phyloP scores from a whole-genome alignment of 1,140 invertebrate genomes.

The Magallana ariakensis region DNA sequence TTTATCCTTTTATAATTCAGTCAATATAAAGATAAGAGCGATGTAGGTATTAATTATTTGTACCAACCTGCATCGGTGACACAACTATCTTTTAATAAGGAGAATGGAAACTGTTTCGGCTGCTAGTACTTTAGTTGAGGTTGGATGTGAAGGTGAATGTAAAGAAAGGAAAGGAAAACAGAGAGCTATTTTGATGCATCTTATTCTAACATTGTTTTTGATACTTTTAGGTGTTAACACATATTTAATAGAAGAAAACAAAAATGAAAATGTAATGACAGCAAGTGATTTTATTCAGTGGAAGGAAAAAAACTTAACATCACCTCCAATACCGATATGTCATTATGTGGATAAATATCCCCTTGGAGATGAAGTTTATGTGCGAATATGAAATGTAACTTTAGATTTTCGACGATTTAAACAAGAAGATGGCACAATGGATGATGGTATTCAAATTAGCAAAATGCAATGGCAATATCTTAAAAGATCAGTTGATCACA shows the following conservation, averaged over 20 bases:
- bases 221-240: background rate
- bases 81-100: no score
- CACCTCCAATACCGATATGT: no score
- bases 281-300: no score
- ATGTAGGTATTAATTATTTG: no score
- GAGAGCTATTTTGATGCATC: background rate
- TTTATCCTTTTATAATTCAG: background rate
- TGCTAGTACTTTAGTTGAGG: constrained; percentile 3
- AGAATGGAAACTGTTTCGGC: background rate
- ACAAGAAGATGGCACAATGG: background rate
- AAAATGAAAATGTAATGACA: no score
- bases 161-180: background rate
- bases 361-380: background rate
- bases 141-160: background rate
- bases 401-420: background rate
- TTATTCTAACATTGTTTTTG: background rate
- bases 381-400: background rate
- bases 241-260: background rate
- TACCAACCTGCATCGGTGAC: no score
- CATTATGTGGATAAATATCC: background rate
- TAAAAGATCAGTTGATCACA: background rate
- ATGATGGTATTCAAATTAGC: background rate
- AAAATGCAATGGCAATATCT: constrained; percentile 1
- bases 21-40: background rate
- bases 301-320: no score